These are phyloP conservation scores for Chironomus tepperi DNA, from an alignment of 1,140 invertebrate genomes.

Conservation along the genomic window DNA sequence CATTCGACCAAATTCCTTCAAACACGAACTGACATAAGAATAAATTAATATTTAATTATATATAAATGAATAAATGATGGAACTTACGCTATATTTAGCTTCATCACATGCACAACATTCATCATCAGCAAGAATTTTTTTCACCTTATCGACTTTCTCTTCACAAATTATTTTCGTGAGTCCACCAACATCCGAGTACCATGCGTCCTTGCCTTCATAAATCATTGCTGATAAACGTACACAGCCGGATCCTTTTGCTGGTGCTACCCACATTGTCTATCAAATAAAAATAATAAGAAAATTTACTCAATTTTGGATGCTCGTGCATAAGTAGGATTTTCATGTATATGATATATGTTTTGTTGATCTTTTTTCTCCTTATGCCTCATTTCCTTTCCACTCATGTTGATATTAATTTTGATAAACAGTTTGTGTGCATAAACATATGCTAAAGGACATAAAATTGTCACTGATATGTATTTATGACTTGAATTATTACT, in stretches of 20 bases:
- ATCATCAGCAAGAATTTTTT: constrained; percentile 40
- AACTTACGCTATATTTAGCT: constrained; percentile 74
- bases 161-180: constrained; percentile 79
- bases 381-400: too few relatives aligned
- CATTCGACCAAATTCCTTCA: constrained; percentile 91
- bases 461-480: too few relatives aligned
- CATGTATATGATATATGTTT: too few relatives aligned
- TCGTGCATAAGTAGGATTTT: too few relatives aligned
- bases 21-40: constrained; percentile 63
- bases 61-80: not conserved
- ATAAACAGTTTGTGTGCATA: too few relatives aligned
- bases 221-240: constrained; percentile 75
- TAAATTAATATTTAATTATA: not conserved
- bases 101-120: constrained; percentile 86
- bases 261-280: constrained; percentile 71
- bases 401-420: too few relatives aligned
- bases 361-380: too few relatives aligned
- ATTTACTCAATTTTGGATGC: not conserved
- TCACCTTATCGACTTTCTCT: constrained; percentile 38
- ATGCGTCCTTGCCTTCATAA: constrained; percentile 67
- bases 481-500: too few relatives aligned
- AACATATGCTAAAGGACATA: too few relatives aligned
- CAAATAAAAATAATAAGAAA: not conserved
- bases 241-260: constrained; percentile 72
- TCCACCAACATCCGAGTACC: constrained; percentile 85